These are phyloP conservation scores for Tachypleus tridentatus DNA, from an alignment of 1,140 invertebrate species.

Conservation along the genomic window DNA sequence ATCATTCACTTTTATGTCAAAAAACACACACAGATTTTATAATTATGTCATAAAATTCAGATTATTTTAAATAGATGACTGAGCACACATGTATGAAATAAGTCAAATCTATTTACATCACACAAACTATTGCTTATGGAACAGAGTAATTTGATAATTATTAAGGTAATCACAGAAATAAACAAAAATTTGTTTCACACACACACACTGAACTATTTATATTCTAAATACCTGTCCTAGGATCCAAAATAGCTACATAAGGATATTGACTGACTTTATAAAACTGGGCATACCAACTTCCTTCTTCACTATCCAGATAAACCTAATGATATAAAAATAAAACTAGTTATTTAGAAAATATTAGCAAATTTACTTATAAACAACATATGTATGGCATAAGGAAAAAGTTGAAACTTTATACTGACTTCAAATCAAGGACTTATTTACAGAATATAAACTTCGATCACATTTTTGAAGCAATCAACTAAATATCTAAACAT, in stretches of 20 bases:
- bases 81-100: slow-evolving; percentile 2
- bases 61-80: slow-evolving; percentile 9
- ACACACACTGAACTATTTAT: slow-evolving; percentile 27
- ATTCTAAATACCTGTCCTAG: slow-evolving; percentile 43
- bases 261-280: slow-evolving; percentile 54
- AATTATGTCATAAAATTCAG: no score
- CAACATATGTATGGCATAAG: no score
- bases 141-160: no score
- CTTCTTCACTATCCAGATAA: slow-evolving; percentile 53
- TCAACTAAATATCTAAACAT: no score
- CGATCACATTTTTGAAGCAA: no score
- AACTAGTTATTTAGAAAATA: slow-evolving; percentile 2
- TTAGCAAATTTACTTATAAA: slow-evolving; percentile 1
- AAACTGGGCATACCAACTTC: slow-evolving; percentile 53
- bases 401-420: no score
- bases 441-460: no score
- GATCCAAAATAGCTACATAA: slow-evolving; percentile 60
- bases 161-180: not conserved
- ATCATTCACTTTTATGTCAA: no score
- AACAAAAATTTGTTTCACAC: slow-evolving; percentile 20
- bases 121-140: no score
- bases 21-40: no score
- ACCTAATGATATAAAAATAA: slow-evolving; percentile 37
- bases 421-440: no score
- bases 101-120: no score